Conservation (phyloP, 2,797 vertebrate genomes). For the Gallirallus australis region DNA sequence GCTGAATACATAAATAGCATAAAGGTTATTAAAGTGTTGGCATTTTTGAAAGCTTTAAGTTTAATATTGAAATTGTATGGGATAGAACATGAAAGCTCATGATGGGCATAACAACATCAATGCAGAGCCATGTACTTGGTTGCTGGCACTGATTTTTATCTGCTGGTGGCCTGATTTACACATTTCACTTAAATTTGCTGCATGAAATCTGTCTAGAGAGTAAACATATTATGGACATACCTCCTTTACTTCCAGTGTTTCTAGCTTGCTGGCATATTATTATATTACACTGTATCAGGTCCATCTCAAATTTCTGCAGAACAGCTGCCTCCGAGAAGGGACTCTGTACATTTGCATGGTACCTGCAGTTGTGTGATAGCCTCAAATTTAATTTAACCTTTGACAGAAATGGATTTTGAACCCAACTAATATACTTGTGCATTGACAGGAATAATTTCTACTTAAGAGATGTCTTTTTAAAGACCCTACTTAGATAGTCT, state of each 20-base stretch:
- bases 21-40: neutral
- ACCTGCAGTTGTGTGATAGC: neutral
- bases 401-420: neutral
- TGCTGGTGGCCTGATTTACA: neutral
- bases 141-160: neutral
- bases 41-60: neutral
- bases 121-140: neutral
- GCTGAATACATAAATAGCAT: neutral
- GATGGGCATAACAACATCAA: neutral
- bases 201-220: neutral
- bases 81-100: neutral
- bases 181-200: neutral
- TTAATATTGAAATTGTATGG: neutral
- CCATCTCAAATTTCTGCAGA: neutral
- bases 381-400: neutral
- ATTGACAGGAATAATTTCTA: neutral
- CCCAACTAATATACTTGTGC: neutral
- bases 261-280: neutral
- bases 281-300: neutral
- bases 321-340: neutral
- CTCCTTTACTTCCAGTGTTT: neutral
- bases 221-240: neutral
- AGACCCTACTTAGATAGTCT: no score
- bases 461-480: neutral
- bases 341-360: neutral